phyloP scores from a whole-genome alignment of 2,113 vertebrate species.

The Trematocara nigrifrons region DNA sequence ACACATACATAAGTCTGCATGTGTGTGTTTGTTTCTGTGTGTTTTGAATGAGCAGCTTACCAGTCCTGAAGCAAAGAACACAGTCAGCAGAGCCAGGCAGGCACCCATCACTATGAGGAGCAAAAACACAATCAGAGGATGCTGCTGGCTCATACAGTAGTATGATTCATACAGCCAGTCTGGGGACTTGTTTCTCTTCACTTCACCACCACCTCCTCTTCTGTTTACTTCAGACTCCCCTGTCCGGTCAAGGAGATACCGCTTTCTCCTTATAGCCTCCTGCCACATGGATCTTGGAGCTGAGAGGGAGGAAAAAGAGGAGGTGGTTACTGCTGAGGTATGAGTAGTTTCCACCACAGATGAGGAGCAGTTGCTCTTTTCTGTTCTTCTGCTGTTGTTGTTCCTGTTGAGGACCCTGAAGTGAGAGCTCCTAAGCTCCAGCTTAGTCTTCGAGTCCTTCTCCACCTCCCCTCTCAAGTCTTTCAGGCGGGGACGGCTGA shows the following conservation, averaged over 20 bases:
- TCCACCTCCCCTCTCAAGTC: constrained; percentile 48
- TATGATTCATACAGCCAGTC: constrained; percentile 98
- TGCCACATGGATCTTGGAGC: constrained; percentile 79
- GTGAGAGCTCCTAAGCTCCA: constrained; percentile 41
- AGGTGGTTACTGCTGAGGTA: constrained; percentile 36
- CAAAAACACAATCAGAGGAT: constrained; percentile 94
- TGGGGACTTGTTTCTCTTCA: constrained; percentile 74
- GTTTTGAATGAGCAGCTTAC: constrained; percentile 75
- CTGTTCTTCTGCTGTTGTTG: constrained; percentile 39
- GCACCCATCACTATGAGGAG: constrained; percentile 97
- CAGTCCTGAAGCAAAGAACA: constrained; percentile 96
- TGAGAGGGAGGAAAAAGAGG: constrained; percentile 37
- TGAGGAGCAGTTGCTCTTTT: constrained; percentile 42
- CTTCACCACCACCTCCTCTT: constrained; percentile 62
- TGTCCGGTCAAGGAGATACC: constrained; percentile 55
- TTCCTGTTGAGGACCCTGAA: constrained; percentile 38
- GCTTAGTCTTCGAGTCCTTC: constrained; percentile 20
- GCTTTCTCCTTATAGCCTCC: constrained; percentile 82
- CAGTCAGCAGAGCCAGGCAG: constrained; percentile 89
- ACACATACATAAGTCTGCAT: neutral
- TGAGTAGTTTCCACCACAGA: constrained; percentile 51
- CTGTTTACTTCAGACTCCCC: constrained; percentile 44
- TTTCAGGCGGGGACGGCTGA: constrained; percentile 55
- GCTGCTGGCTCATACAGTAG: constrained; percentile 98
- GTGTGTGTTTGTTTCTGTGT: neutral